Base-by-base conservation (phyloP, 2,797 vertebrate genomes). In the Atherinosoma microstoma region DNA sequence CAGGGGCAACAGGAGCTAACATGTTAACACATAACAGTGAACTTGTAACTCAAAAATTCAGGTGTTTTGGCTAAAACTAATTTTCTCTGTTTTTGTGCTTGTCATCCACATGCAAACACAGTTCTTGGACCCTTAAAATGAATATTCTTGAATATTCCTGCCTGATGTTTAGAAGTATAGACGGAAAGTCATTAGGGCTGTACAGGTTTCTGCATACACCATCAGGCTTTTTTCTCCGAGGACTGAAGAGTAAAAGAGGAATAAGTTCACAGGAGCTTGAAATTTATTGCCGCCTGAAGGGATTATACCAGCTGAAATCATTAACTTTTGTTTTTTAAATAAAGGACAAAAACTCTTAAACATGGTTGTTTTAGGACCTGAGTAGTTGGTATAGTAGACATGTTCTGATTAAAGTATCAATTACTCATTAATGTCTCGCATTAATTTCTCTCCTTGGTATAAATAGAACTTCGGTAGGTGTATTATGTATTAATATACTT, bases 401-500 rank as follows among this genome's bases (percentile, higher is more conserved):
- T 63, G 73, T 58, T 67, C 36, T 1, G n/a, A 62, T 72, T 67
- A 66, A 61, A 84, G 72, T 82, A 42, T 54, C 59, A 29, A 81
- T 81, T 87, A 73, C 64, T 63, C 58, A 66, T 83, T 84, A 67
- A 84, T 80, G 74, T 47, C 59, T 24, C 24, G 63, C 64, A 67
- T 79, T 82, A 79, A 89, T 82, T 73, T 83, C 72, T 65, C 57
- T 58, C 42, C 3, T 27, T 60, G 76, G 34, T 80, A 80, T 70
- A 71, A 82, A 81, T 76, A 80, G 75, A 84, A 68, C 64, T 20
- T 36, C 53, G 36, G 64, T 64, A 79, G 70, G 61, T 70, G 51
- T 59, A 36, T 71, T 73, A 79, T 68, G 66, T 71, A 80, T 80
- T 80, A 75, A 69, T 71, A 73, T 72, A 69, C 67, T 80, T 78